Base-by-base conservation (phyloP, 2,888 invertebrate species). In the Cheilosia variabilis region DNA sequence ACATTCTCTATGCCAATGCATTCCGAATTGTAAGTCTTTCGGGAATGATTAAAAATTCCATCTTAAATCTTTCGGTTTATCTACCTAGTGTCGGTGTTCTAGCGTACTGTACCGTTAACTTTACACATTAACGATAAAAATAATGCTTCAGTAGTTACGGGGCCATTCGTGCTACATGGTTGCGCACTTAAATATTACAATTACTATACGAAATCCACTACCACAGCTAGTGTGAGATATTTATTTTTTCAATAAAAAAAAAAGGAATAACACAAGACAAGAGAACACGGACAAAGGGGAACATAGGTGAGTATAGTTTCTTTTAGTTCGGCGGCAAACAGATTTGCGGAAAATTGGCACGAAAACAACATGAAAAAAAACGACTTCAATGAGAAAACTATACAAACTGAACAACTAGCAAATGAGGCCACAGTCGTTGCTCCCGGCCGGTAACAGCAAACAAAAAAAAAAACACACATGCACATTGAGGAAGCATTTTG, bases 401-500 rank as follows among this genome's bases (percentile, higher is more conserved):
- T 6, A 45, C 9, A 50, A 57, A 31, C 43, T 24, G 55, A 19
- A 4, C 15, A 45, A 31, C 22, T 24, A 60, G 24, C 34, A 62
- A 62, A 63, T 55, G 24, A 73, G 73, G 73, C 6, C 45, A 55
- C 34, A 53, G 53, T 53, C 53, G 17, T 68, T 68, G 53, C 52
- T 68, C 66, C 55, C 43, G 53, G 10, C 43, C 22, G n/a, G 57
- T 45, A 3, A 7, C n/a, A 52, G 13, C n/a, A n/a, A n/a, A 10
- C 37, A 37, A 37, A 22, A 9, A 27, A 27, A 17, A 17, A 27
- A 52, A 31, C 7, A 9, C 31, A 31, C 9, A 31, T 31, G 9
- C 41, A 63, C 43, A 55, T 62, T 27, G 55, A 65, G 73, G 73
- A 73, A 73, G 55, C 45, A 63, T 45, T 65, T 73, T 43, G 45